phyloP scores from a whole-genome alignment of 2,888 invertebrate genomes.

The Himalopsyche kuldschensis region DNA sequence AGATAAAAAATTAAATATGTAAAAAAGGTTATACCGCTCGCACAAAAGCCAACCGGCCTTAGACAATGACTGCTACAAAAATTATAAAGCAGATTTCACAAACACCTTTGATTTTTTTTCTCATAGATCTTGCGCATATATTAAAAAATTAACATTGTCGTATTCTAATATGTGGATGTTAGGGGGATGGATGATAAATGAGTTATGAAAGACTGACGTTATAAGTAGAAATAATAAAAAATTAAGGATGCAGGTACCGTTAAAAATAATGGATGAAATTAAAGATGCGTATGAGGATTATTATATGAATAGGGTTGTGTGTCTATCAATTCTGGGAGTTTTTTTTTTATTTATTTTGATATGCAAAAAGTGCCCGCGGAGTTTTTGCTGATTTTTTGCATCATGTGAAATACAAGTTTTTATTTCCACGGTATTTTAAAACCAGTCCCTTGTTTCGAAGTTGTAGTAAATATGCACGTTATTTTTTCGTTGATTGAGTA shows the following conservation, averaged over 20 bases:
- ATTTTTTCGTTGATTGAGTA: not conserved
- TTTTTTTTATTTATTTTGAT: not conserved
- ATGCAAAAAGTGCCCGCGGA: conserved; percentile 16
- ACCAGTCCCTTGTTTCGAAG: conserved; percentile 10
- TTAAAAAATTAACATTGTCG: conserved; percentile 38
- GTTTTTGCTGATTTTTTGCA: conserved; percentile 22
- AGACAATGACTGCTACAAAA: conserved; percentile 14
- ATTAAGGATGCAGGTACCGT: conserved; percentile 33
- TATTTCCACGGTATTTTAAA: not conserved
- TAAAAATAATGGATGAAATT: not conserved
- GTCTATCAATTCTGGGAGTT: conserved; percentile 4
- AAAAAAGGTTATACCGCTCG: conserved; percentile 16
- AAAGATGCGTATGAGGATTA: not conserved
- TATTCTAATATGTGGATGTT: not conserved
- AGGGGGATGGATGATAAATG: conserved; percentile 37
- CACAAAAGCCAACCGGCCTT: not conserved
- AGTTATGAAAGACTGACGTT: conserved; percentile 29
- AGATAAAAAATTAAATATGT: conserved; percentile 23
- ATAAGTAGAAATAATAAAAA: conserved; percentile 39
- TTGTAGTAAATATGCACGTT: not conserved
- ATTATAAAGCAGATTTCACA: conserved; percentile 4
- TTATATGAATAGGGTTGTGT: conserved; percentile 4
- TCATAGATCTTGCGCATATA: conserved; percentile 32
- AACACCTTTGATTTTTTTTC: conserved; percentile 28
- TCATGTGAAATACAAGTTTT: not conserved